phyloP scores from a whole-genome alignment of 2,888 invertebrate genomes.

The Watsonalla cultraria region DNA sequence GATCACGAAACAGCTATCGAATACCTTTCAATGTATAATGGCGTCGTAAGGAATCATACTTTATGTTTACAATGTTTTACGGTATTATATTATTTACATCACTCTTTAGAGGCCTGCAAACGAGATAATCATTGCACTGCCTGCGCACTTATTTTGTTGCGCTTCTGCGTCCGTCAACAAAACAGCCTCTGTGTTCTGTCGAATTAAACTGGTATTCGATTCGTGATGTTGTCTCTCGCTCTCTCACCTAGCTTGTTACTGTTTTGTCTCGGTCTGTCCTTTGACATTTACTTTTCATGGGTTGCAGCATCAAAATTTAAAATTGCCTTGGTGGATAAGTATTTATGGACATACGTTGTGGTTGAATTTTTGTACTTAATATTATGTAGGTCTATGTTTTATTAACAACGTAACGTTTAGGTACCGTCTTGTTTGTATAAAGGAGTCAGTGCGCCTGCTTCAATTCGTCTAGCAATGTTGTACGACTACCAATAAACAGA shows the following conservation, averaged over 20 bases:
- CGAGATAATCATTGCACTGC: conserved; percentile 73
- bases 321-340: neutral
- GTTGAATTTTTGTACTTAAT: too few species aligned
- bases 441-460: too few species aligned
- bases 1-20: conserved; percentile 43
- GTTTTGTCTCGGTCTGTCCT: conserved; percentile 43
- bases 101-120: conserved; percentile 67
- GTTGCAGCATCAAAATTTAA: conserved; percentile 37
- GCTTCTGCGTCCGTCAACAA: conserved; percentile 75
- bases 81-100: conserved; percentile 68
- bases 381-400: too few species aligned
- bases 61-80: conserved; percentile 55
- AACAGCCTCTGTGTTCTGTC: conserved; percentile 35
- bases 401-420: too few species aligned
- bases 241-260: conserved; percentile 32
- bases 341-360: too few species aligned
- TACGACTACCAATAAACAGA: too few species aligned
- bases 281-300: conserved; percentile 40
- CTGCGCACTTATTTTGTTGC: conserved; percentile 73
- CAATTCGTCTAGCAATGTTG: too few species aligned
- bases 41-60: conserved; percentile 32
- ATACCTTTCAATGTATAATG: conserved; percentile 20
- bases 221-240: conserved; percentile 48
- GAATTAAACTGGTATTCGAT: conserved; percentile 33
- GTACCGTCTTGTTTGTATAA: too few species aligned